Evolutionary conservation across 2,113 vertebrate genomes (phyloP).

Genomic region (Pteronura brasiliensis): DNA sequence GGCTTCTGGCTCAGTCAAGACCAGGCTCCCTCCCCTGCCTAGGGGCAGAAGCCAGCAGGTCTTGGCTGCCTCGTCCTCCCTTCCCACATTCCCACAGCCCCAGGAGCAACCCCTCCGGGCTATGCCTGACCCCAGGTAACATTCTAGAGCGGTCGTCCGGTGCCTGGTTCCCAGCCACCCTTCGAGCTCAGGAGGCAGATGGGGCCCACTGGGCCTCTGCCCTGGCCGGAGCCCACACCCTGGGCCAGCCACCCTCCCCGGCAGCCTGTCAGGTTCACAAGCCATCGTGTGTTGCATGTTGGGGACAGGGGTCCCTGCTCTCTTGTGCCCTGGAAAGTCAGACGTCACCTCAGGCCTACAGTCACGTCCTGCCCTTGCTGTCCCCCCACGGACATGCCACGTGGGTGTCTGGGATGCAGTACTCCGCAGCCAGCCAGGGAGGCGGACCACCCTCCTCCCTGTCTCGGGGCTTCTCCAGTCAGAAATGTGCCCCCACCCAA

Average conservation of each 20-base stretch:
- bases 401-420: slow-evolving; percentile 73
- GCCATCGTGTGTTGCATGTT: slow-evolving; percentile 57
- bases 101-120: not conserved
- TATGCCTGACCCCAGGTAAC: not conserved
- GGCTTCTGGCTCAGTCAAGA: not conserved
- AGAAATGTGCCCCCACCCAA: not conserved
- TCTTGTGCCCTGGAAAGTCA: slow-evolving; percentile 20
- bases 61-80: not conserved
- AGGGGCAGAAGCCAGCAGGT: not conserved
- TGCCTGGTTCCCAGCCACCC: not conserved
- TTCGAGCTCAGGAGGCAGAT: not conserved
- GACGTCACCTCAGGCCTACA: slow-evolving; percentile 20
- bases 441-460: not conserved
- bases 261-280: not conserved
- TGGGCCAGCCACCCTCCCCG: not conserved
- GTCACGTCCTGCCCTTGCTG: not conserved
- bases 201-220: not conserved
- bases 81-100: not conserved
- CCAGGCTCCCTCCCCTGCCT: not conserved
- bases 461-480: slow-evolving; percentile 17
- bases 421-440: slow-evolving; percentile 70
- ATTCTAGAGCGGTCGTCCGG: not conserved
- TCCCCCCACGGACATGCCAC: slow-evolving; percentile 51
- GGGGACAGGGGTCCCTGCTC: slow-evolving; percentile 9
- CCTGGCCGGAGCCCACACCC: not conserved